Base-by-base conservation (phyloP, 2,888 invertebrate genomes). In the Polia nebulosa region DNA sequence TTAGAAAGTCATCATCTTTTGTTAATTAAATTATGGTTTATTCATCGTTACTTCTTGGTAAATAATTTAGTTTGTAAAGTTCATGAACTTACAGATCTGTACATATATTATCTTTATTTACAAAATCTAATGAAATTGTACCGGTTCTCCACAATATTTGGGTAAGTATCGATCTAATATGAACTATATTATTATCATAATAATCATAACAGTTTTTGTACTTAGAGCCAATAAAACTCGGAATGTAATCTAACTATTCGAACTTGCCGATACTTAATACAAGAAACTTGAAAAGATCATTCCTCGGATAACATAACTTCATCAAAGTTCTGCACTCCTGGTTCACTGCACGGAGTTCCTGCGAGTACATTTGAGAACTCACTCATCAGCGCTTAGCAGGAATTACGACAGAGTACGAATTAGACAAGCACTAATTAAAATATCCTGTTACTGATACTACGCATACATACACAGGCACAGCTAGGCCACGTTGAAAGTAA, bases 1-100 rank as follows among this genome's bases (percentile, higher is more conserved):
- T 63, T 63, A 60, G 13, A 59, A 72, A 77, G 56, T 47, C 59
- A 73, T 60, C 52, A 73, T 60, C 34, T 52, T 51, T 60, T 27
- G 2, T 0, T 47, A 76, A 75, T 71, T 56, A 6, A 52, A 60
- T 59, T 29, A 63, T 29, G 34, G 9, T 44, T 73, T 29, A 59
- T 39, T 52, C 41, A 34, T 56, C n/a, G 15, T 32, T 17, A 58
- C 25, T 59, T 1, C 2, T 52, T 25, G 0, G 13, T 11, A 44
- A 27, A 25, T 45, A 13, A 25, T 45, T 55, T 41, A n/a, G 2
- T 27, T 34, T 5, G 8, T 7, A 15, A 11, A 20, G 34, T 70
- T 52, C 15, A 11, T 13, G 22, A 65, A 22, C 15, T 34, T 7
- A 20, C 5, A 25, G 9, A 41, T 22, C 11, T 52, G 41, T 8